Base-by-base conservation (phyloP, 2,113 vertebrate species). In the Taxidea taxus region DNA sequence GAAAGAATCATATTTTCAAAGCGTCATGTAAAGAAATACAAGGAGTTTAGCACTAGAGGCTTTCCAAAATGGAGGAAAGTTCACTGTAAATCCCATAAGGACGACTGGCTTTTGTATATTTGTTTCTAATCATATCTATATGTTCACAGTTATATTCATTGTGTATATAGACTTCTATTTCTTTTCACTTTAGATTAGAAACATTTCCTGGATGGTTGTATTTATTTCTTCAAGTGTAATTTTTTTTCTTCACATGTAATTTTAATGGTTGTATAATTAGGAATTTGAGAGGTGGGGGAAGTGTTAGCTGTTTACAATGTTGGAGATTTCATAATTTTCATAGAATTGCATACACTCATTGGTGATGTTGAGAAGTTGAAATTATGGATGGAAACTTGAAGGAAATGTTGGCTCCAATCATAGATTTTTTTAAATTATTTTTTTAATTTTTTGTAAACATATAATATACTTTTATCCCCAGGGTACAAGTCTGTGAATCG, bases 281-380 rank as follows among this genome's bases (percentile, higher is more conserved):
- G 60, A 96, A 95, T 78, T 96, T 92, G 42, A 62, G 89, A 91
- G 42, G 58, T 34, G n/a, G n/a, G 85, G 83, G 78, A 84, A 78
- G 29, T 60, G 16, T 92, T 85, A 72, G 60, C 44, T n/a, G 56
- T 78, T 89, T 95, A 72, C 25, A 44, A 25, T 85, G 9, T 56
- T 90, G 54, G 16, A 92, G 21, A 23, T 21, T 42, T 72, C 62
- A 10, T 85, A 44, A 21, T 85, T 89, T 95, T 85, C 31, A 31
- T 92, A 70, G 83, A 84, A 60, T 80, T 80, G 42, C 13, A 14
- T 86, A 9, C 85, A 56, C 94, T 90, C 9, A n/a, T 42, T 74
- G 72, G 18, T 88, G 49, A 42, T 88, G 42, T 80, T 88, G 68
- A 64, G 37, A 88, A 68, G 37, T 31, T 85, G 31, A 96, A 95